phyloP scores from a whole-genome alignment of 64 coral and sea anemone species.

The Montipora efflorescens region DNA sequence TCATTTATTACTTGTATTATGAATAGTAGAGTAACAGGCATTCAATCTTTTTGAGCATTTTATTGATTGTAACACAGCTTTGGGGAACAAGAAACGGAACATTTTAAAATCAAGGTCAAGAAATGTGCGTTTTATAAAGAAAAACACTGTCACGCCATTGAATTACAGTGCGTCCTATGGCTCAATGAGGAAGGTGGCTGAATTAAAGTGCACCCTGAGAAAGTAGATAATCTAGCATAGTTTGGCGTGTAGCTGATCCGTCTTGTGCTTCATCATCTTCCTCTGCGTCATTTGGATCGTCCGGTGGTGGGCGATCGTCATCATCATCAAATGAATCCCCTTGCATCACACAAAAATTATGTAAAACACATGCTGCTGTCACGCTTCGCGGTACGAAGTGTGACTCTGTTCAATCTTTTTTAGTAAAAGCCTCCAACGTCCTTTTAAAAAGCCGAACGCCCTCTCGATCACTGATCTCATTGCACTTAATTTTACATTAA shows the following conservation, averaged over 20 bases:
- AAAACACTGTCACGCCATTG: not conserved
- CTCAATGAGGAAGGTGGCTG: not conserved
- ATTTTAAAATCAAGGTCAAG: not conserved
- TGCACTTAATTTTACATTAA: not conserved
- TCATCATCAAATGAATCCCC: not conserved
- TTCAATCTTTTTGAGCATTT: not conserved
- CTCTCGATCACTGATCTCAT: not conserved
- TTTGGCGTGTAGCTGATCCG: not conserved
- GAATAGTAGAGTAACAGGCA: too few species aligned
- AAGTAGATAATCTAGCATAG: not conserved
- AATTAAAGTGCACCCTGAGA: not conserved
- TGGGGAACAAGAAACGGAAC: not conserved
- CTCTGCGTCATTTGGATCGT: not conserved
- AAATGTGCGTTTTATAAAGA: not conserved
- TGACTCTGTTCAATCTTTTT: not conserved
- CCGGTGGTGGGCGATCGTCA: not conserved
- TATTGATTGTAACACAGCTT: not conserved
- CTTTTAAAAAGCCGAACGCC: not conserved
- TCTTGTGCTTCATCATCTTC: not conserved
- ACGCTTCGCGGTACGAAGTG: not conserved
- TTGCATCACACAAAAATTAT: not conserved
- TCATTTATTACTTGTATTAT: too few species aligned
- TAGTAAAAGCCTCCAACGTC: not conserved
- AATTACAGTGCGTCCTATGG: not conserved
- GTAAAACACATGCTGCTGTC: too few species aligned